Conservation (phyloP, 1,140 invertebrate species). For the Ips nitidus region DNA sequence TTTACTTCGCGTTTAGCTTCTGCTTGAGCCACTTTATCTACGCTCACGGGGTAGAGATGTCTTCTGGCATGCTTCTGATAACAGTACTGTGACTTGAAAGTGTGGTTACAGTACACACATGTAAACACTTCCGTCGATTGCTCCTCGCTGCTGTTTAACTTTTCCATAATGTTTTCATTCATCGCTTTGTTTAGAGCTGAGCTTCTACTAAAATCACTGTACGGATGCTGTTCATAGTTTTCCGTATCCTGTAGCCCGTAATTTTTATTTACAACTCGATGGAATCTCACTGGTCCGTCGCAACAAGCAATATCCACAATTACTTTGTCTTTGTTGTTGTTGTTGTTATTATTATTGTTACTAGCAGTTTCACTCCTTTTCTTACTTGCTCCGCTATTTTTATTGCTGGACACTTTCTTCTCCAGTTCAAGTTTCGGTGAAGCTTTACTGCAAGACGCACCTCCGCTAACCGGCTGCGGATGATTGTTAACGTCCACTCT, state of each 20-base stretch:
- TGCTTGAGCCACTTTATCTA: constrained; percentile 46
- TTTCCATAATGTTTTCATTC: constrained; percentile 54
- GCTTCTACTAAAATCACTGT: constrained; percentile 46
- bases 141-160: constrained; percentile 47
- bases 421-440: background rate
- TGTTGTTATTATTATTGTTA: background rate
- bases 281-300: constrained; percentile 83
- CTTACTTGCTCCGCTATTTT: background rate
- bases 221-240: constrained; percentile 37
- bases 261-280: constrained; percentile 74
- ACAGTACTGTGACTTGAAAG: constrained; percentile 80
- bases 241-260: constrained; percentile 57
- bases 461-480: background rate
- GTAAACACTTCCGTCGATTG: constrained; percentile 59
- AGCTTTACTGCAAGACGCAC: background rate
- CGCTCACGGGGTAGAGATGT: constrained; percentile 61
- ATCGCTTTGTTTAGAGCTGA: constrained; percentile 54
- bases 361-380: background rate
- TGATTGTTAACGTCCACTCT: too few species aligned
- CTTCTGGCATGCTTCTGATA: constrained; percentile 77
- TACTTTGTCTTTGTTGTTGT: constrained; percentile 53
- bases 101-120: constrained; percentile 76
- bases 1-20: constrained; percentile 59
- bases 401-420: background rate
- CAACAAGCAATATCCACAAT: constrained; percentile 83